Conservation (phyloP, 92 coral and sea anemone genomes). For the Anthopleura xanthogrammica region DNA sequence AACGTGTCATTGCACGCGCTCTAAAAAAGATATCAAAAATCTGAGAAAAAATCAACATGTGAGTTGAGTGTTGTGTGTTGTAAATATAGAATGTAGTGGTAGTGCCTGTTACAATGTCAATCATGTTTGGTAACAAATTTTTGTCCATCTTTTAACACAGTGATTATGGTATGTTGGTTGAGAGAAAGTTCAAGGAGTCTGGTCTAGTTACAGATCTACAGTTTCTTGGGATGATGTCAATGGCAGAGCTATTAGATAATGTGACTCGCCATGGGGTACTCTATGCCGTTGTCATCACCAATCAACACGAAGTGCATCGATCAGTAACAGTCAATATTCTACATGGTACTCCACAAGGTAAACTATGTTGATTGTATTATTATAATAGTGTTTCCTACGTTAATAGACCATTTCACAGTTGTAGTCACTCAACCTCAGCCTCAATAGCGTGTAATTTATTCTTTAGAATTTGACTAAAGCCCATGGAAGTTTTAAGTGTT, state of each 20-base stretch:
- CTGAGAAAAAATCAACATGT: too few relatives aligned
- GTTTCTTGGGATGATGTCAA: constrained; percentile 76
- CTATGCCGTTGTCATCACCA: constrained; percentile 87
- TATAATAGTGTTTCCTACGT: too few relatives aligned
- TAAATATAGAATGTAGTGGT: too few relatives aligned
- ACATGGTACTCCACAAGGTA: constrained; percentile 99
- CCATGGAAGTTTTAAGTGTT: too few relatives aligned
- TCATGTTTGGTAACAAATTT: background rate
- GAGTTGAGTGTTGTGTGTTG: too few relatives aligned
- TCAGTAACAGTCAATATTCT: constrained; percentile 96
- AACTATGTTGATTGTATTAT: background rate
- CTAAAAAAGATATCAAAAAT: too few relatives aligned
- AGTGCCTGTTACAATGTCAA: too few relatives aligned
- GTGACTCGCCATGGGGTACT: constrained; percentile 92
- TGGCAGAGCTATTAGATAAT: constrained; percentile 77
- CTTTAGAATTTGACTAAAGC: too few relatives aligned
- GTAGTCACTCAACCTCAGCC: too few relatives aligned
- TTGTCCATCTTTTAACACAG: constrained; percentile 40
- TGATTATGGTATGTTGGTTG: constrained; percentile 93
- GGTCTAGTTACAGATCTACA: constrained; percentile 92
- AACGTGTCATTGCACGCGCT: too few relatives aligned
- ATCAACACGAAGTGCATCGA: constrained; percentile 96
- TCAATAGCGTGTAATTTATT: too few relatives aligned
- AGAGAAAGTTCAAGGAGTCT: constrained; percentile 69
- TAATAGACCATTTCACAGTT: too few relatives aligned